Evolutionary conservation across 2,888 invertebrate genomes (phyloP).

Genomic region (Lottia gigantea): DNA sequence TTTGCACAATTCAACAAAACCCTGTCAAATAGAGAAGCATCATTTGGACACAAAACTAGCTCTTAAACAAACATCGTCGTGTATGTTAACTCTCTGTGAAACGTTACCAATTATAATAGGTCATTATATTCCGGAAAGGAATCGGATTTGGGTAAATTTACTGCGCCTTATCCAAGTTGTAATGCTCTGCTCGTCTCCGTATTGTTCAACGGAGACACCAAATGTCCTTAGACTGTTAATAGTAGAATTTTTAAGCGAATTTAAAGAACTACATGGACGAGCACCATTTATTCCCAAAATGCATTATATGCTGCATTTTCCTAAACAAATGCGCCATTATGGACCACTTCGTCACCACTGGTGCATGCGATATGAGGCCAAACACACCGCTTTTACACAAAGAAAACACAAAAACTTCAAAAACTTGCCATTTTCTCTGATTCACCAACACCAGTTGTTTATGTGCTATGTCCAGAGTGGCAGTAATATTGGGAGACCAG

Average conservation of each 20-base stretch:
- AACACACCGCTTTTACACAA: constrained; percentile 33
- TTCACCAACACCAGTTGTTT: too few species aligned
- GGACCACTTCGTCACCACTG: constrained; percentile 36
- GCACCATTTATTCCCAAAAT: constrained; percentile 29
- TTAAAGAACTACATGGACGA: constrained; percentile 27
- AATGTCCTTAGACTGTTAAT: constrained; percentile 12
- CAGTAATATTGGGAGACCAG: too few species aligned
- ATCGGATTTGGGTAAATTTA: constrained; percentile 25
- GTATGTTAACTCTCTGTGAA: not conserved
- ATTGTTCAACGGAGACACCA: constrained; percentile 10
- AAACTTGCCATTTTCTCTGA: too few species aligned
- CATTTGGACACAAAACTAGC: not conserved
- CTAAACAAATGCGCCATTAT: constrained; percentile 31
- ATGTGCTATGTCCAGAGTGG: too few species aligned
- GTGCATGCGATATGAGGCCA: constrained; percentile 38
- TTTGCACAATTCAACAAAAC: not conserved
- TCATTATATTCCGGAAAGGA: constrained; percentile 14
- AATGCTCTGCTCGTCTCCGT: constrained; percentile 15
- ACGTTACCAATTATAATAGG: constrained; percentile 22
- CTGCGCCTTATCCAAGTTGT: constrained; percentile 23
- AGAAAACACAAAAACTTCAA: constrained; percentile 32
- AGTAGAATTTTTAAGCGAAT: not conserved
- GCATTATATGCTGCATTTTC: constrained; percentile 35
- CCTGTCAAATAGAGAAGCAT: not conserved
- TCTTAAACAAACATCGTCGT: not conserved